These are phyloP conservation scores for Tupaia chinensis DNA, from an alignment of 2,113 vertebrate species.

Conservation along the genomic window DNA sequence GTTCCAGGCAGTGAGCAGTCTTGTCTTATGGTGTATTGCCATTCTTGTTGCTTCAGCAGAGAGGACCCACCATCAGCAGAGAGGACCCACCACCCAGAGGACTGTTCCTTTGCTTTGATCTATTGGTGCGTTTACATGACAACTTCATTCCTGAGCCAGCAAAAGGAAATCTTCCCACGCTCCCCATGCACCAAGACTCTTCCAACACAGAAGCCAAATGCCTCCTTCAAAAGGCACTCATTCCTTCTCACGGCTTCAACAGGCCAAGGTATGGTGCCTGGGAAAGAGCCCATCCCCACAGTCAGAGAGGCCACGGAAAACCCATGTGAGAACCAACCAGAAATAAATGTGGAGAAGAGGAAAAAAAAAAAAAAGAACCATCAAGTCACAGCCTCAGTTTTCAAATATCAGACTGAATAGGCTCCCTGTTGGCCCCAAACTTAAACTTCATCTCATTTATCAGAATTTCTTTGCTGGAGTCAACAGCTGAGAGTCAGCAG, in stretches of 20 bases:
- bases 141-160: fast-evolving
- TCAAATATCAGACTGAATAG: conserved; percentile 46
- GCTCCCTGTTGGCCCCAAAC: neutral
- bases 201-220: neutral
- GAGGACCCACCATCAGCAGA: neutral
- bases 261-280: neutral
- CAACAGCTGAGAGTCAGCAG: no score
- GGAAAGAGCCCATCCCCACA: conserved; percentile 2
- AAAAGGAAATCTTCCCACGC: conserved; percentile 73
- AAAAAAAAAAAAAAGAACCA: neutral
- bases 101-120: neutral
- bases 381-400: conserved; percentile 3
- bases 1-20: neutral
- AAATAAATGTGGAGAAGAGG: neutral
- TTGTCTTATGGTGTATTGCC: neutral
- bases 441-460: neutral
- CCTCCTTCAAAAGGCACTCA: neutral
- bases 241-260: conserved; percentile 48
- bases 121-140: neutral
- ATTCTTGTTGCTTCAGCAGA: neutral
- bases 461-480: neutral
- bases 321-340: neutral
- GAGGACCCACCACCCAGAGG: neutral
- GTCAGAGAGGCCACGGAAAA: neutral
- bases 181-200: neutral